Percentiles rank a stretch among this genome's conserved stretches.
These are phyloP conservation scores for Virgularia gustaviana DNA, from an alignment of 92 coral and sea anemone species.

Conservation along the genomic window DNA sequence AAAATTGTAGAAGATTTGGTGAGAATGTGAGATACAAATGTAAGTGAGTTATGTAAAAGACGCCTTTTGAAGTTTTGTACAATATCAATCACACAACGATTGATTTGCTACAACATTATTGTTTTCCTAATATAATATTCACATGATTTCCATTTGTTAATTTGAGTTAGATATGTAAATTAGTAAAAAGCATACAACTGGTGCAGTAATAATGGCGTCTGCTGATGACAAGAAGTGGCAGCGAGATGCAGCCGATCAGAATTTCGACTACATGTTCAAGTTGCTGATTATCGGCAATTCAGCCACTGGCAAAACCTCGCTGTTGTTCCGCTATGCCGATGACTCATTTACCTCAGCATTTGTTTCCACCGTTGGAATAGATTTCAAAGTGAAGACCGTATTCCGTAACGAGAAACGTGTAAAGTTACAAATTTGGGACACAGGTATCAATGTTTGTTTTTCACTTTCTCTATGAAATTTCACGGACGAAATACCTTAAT, in stretches of 20 bases:
- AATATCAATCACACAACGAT: no score
- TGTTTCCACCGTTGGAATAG: slow-evolving; percentile 97
- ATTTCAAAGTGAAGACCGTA: slow-evolving; percentile 98
- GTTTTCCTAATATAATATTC: no score
- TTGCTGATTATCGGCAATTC: slow-evolving; percentile 98
- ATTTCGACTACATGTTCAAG: slow-evolving; percentile 98
- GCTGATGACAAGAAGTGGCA: slow-evolving; percentile 98
- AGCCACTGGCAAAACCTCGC: slow-evolving; percentile 96
- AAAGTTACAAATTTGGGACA: slow-evolving; percentile 98
- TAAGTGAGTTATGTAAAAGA: no score
- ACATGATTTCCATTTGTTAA: slow-evolving; percentile 12
- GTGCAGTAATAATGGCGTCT: slow-evolving; percentile 80
- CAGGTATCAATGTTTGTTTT: slow-evolving; percentile 61
- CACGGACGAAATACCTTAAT: no score
- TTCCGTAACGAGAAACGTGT: slow-evolving; percentile 98
- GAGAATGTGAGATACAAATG: no score
- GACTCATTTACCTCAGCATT: slow-evolving; percentile 99
- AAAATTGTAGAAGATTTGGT: no score
- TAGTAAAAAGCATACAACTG: background rate
- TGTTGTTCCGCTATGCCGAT: slow-evolving; percentile 97
- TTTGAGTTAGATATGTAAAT: slow-evolving; percentile 13
- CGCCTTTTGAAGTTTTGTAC: no score
- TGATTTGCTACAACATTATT: no score
- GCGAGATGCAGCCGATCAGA: slow-evolving; percentile 99
- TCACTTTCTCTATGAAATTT: background rate